Evolutionary conservation across 2,888 invertebrate species (phyloP).

Genomic region (Rotaria macrura): DNA sequence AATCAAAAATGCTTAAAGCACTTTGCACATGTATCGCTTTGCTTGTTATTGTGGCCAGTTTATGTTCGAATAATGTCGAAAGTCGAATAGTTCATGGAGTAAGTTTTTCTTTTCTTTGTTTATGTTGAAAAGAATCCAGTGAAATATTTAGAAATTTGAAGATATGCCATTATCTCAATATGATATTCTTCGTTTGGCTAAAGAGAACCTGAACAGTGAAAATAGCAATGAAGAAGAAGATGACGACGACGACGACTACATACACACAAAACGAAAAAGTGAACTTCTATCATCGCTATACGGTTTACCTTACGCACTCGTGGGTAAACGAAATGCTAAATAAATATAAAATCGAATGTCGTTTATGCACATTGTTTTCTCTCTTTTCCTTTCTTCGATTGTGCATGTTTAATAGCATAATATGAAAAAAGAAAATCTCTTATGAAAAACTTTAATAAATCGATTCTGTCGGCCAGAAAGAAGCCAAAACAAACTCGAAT

Average conservation of each 20-base stretch:
- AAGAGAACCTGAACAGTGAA: neutral
- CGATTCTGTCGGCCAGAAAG: neutral
- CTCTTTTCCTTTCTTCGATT: neutral
- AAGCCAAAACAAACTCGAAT: too few relatives aligned
- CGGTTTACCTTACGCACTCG: neutral
- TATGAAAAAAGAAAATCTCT: neutral
- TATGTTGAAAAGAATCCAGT: neutral
- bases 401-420: neutral
- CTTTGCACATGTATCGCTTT: neutral
- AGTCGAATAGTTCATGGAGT: neutral
- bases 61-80: neutral
- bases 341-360: neutral
- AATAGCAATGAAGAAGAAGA: neutral
- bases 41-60: neutral
- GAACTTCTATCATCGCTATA: slow-evolving; percentile 1
- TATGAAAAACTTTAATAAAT: neutral
- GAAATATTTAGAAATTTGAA: neutral
- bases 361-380: neutral
- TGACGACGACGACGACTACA: neutral
- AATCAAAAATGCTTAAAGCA: neutral
- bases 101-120: neutral
- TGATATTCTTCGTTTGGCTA: neutral
- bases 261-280: neutral
- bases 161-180: neutral
- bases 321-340: neutral